phyloP scores from a whole-genome alignment of 1,140 invertebrate genomes.

The Leptinotarsa lineolata region DNA sequence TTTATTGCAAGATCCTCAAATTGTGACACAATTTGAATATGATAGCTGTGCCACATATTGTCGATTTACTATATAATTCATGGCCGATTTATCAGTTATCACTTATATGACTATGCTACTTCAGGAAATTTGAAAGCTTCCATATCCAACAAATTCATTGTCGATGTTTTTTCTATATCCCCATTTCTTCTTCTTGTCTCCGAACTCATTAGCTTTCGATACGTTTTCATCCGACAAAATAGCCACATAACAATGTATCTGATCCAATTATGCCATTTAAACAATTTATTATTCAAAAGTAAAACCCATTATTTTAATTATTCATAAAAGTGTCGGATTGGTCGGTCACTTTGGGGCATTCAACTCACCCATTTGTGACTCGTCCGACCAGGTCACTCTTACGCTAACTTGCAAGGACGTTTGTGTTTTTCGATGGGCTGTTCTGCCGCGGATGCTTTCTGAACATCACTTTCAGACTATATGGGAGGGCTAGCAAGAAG shows the following conservation, averaged over 20 bases:
- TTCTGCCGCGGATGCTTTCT: not conserved
- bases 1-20: too few relatives aligned
- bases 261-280: not conserved
- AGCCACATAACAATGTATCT: not conserved
- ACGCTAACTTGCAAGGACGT: constrained; percentile 7
- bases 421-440: constrained; percentile 3
- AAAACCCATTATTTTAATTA: constrained; percentile 6
- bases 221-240: too few relatives aligned
- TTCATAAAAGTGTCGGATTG: constrained; percentile 8
- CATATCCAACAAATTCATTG: too few relatives aligned
- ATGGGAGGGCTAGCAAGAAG: not conserved
- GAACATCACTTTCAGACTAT: not conserved
- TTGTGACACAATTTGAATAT: too few relatives aligned
- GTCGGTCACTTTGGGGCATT: constrained; percentile 4
- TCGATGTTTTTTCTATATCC: too few relatives aligned
- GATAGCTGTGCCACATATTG: too few relatives aligned
- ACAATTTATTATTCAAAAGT: constrained; percentile 7
- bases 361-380: constrained; percentile 7
- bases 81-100: too few relatives aligned
- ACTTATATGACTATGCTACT: too few relatives aligned
- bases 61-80: too few relatives aligned
- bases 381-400: constrained; percentile 1
- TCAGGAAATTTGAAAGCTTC: too few relatives aligned
- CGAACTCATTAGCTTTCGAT: too few relatives aligned
- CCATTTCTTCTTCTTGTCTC: too few relatives aligned